phyloP scores from a whole-genome alignment of 2,113 vertebrate genomes.

The Scalopus aquaticus region DNA sequence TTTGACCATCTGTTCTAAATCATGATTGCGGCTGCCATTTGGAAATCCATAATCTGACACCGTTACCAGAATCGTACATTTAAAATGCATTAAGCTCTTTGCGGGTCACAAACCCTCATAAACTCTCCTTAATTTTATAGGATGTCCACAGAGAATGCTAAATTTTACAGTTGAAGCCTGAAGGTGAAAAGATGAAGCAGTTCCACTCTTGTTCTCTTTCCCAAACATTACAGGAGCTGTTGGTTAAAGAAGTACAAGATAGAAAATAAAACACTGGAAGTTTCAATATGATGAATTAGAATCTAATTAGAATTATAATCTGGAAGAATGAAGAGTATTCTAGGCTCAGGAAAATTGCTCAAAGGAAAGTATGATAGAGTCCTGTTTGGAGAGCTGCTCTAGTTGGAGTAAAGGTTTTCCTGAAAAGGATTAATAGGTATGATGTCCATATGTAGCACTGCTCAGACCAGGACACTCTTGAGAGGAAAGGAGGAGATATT shows the following conservation, averaged over 20 bases:
- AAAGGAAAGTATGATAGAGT: not conserved
- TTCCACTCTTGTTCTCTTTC: not conserved
- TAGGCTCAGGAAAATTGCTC: not conserved
- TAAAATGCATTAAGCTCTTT: slow-evolving; percentile 9
- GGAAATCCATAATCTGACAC: slow-evolving; percentile 65
- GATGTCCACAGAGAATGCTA: not conserved
- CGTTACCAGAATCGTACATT: slow-evolving; percentile 30
- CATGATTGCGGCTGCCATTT: slow-evolving; percentile 42
- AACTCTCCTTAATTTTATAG: not conserved
- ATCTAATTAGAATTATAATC: not conserved
- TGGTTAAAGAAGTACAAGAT: not conserved
- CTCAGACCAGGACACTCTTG: not conserved
- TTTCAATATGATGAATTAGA: not conserved
- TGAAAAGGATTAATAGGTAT: not conserved
- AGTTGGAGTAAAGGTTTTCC: not conserved
- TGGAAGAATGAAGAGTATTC: not conserved
- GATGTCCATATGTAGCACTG: too few relatives aligned
- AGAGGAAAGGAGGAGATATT: not conserved
- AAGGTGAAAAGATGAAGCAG: not conserved
- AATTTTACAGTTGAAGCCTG: not conserved
- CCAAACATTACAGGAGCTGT: not conserved
- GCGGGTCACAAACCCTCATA: not conserved
- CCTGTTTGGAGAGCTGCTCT: not conserved
- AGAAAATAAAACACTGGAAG: not conserved
- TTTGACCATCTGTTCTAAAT: slow-evolving; percentile 61